Base-by-base conservation (phyloP, 2,797 vertebrate species). In the Botia almorhae region DNA sequence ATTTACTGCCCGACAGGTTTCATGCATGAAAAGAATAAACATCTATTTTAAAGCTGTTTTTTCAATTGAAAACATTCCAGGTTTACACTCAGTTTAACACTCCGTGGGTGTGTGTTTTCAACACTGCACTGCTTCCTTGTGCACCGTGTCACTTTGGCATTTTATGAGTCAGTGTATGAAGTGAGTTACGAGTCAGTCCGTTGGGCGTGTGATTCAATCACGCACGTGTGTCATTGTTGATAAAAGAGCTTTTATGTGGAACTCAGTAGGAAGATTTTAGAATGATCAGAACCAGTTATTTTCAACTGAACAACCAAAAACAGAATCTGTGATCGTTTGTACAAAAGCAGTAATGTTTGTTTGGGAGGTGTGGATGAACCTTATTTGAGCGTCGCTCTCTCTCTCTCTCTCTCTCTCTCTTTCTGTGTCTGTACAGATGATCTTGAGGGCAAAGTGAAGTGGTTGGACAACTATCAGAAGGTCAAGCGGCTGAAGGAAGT, bases 401-500 rank as follows among this genome's bases (percentile, higher is more conserved):
- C 21, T 79, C 8, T 60, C 14, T 88, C 12, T 89, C 74, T 81
- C 13, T 58, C 58, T 69, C 21, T 79, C 8, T 60, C 14, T 56
- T 4, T 78, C 10, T 80, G 10, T 88, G 7, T 88, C 64, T 81
- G 23, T 93, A 51, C 85, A 97, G 96, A 95, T 84, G 95, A 96
- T 87, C 94, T 98, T 81, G 96, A 99, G 90, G 96, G 96, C 56
- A 97, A 97, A 89, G 97, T 97, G 67, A 98, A 98, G 83, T 97
- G 96, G 96, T 81, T 98, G 89, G 96, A 98, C 84, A 97, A 95
- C 89, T 97, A 96, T 85, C 96, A 97, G 91, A 98, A 96, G 86
- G 93, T 95, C 84, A 95, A 95, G 72, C 94, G 94, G 89, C 88
- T 97, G 74, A 94, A 96, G 73, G 96, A 98, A 79, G 90, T 95